Conservation (phyloP, 2,113 vertebrate genomes). For the Gallinago undulata region DNA sequence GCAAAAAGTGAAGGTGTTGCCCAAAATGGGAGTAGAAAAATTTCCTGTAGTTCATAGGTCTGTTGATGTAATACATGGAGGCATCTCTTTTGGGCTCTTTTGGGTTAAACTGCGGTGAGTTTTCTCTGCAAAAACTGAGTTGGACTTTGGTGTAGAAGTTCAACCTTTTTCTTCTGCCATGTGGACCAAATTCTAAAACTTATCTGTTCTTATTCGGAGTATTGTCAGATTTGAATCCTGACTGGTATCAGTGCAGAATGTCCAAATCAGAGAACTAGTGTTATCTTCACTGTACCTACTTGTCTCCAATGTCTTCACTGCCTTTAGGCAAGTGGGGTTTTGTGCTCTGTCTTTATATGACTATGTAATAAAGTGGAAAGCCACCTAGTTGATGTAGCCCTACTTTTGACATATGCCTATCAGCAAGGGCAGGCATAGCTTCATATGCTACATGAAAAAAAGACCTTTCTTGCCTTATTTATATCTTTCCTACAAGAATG, state of each 20-base stretch:
- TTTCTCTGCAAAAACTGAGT: background rate
- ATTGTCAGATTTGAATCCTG: background rate
- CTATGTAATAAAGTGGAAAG: background rate
- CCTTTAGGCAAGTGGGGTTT: background rate
- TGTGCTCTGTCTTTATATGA: background rate
- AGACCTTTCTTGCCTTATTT: background rate
- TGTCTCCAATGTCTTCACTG: background rate
- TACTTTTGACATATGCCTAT: background rate
- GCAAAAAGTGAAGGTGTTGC: background rate
- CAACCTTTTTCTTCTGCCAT: background rate
- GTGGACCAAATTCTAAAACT: background rate
- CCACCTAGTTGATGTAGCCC: background rate
- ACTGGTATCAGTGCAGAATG: background rate
- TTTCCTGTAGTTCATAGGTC: background rate
- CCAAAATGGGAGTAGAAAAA: background rate
- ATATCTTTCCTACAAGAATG: background rate
- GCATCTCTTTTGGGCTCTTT: background rate
- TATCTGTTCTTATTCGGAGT: background rate
- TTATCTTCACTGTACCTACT: background rate
- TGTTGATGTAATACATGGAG: background rate
- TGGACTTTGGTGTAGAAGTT: background rate
- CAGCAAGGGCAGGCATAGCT: background rate
- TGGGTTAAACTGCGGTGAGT: background rate
- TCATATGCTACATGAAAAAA: background rate
- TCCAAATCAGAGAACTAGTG: background rate